Conservation (phyloP, 2,113 vertebrate species). For the Phocoena phocoena region DNA sequence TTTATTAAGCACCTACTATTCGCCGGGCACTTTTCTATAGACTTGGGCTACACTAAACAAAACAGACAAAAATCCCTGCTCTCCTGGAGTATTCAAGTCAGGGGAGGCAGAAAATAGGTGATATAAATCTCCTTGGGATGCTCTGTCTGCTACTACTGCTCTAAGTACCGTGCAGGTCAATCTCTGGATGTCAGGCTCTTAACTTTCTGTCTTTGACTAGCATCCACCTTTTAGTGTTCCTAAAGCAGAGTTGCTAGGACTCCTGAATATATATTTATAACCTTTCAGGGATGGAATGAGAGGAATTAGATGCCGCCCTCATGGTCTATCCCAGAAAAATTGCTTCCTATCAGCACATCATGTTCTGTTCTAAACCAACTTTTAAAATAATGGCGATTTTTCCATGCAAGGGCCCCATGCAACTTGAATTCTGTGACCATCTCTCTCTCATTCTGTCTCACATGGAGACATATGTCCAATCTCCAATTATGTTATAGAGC, state of each 20-base stretch:
- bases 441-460: not conserved
- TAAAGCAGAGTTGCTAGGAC: not conserved
- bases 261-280: not conserved
- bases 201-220: not conserved
- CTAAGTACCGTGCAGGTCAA: not conserved
- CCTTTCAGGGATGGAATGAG: not conserved
- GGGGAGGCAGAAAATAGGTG: not conserved
- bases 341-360: not conserved
- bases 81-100: not conserved
- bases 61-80: not conserved
- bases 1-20: not conserved
- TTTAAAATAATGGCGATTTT: not conserved
- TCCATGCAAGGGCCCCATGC: not conserved
- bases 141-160: not conserved
- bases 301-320: not conserved
- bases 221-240: not conserved
- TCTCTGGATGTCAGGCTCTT: not conserved
- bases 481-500: not conserved
- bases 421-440: not conserved
- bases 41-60: not conserved
- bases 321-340: not conserved
- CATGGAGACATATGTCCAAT: not conserved
- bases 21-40: not conserved
- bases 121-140: not conserved
- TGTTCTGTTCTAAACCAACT: not conserved